Base-by-base conservation (phyloP, 2,888 invertebrate species). In the Trissolcus brochymenae region DNA sequence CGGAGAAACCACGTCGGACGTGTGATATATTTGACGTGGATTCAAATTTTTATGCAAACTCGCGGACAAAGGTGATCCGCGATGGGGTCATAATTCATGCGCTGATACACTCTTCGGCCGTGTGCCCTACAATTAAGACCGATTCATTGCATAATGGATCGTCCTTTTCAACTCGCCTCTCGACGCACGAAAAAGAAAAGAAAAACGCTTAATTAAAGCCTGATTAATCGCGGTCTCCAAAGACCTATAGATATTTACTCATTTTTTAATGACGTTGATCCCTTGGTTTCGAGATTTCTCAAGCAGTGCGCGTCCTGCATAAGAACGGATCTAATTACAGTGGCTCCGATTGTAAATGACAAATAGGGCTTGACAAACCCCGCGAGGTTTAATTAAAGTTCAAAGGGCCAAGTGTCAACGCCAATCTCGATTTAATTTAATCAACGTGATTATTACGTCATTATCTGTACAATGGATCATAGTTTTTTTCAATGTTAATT, bases 1-100 rank as follows among this genome's bases (percentile, higher is more conserved):
- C 46, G 46, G 6, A 16, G 46, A 46, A 46, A 14, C n/a, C 3
- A 25, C 16, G 46, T 46, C 1, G 46, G 14, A 46, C 14, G 46
- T 46, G 16, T 14, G 16, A 46, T 46, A 14, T 16, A 46, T 46
- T 46, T 46, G 16, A 46, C 46, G 46, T 16, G 11, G 6, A 46
- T 14, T 14, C 46, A 46, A 46, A n/a, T n/a, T 16, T 46, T 46
- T 16, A 16, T 46, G 14, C 16, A 16, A 46, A 46, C 6, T n/a
- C 16, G 35, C 4, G 46, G 46, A 14, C 16, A 46, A 46, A 46
- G 9, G 16, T 46, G 16, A 46, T 46, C 25, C 6, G 16, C 16
- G 46, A n/a, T 46, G 46, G 46, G 46, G 35, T 16, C 46, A 46
- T 46, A 46, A 16, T 46, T 46, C 16, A 46, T 46, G 46, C 16